phyloP scores from a whole-genome alignment of 92 coral and sea anemone genomes.

The Paragorgia papillata region DNA sequence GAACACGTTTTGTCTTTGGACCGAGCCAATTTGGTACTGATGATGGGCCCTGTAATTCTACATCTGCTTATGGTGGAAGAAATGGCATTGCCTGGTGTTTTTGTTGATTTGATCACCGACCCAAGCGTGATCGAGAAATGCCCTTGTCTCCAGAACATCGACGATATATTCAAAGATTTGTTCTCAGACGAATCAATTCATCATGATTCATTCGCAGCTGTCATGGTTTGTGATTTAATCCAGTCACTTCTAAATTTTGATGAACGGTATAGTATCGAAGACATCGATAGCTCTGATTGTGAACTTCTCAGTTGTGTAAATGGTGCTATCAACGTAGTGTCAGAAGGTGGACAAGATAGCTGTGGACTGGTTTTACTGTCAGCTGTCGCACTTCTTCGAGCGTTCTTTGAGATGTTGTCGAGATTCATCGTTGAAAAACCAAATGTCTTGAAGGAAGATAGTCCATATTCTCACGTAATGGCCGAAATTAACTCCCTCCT shows the following conservation, averaged over 20 bases:
- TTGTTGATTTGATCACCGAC: conserved; percentile 55
- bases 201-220: conserved; percentile 74
- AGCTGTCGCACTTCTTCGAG: conserved; percentile 76
- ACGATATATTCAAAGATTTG: conserved; percentile 40
- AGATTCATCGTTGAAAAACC: conserved; percentile 47
- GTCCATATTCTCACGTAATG: conserved; percentile 52
- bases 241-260: conserved; percentile 68
- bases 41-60: conserved; percentile 75
- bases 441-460: conserved; percentile 37
- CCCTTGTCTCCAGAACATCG: conserved; percentile 55
- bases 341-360: conserved; percentile 43
- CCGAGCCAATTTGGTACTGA: conserved; percentile 51
- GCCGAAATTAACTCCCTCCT: conserved; percentile 63
- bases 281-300: conserved; percentile 68
- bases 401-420: conserved; percentile 65
- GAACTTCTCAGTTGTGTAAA: conserved; percentile 56
- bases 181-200: conserved; percentile 30
- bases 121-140: conserved; percentile 71
- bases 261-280: conserved; percentile 16
- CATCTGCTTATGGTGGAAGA: conserved; percentile 73
- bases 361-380: conserved; percentile 62
- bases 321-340: conserved; percentile 55
- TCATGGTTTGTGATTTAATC: conserved; percentile 88
- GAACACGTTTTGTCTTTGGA: conserved; percentile 63
- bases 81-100: conserved; percentile 61